Conservation (phyloP, 2,113 vertebrate species). For the Cyprinodon brontotheroides region DNA sequence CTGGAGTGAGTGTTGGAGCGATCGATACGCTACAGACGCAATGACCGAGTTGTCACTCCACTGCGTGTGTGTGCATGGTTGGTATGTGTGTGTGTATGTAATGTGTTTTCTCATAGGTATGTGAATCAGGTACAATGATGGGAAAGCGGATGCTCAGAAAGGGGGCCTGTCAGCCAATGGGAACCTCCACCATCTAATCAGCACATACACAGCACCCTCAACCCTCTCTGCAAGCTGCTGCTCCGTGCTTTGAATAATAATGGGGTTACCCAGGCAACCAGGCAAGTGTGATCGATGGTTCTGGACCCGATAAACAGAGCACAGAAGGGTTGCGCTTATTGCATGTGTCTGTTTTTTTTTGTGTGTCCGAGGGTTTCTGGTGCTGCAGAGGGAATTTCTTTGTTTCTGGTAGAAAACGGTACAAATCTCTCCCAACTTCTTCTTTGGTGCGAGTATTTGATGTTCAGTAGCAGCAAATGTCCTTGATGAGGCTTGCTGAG, state of each 20-base stretch:
- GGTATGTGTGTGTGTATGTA: slow-evolving; percentile 2
- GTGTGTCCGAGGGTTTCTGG: slow-evolving; percentile 46
- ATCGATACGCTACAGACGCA: neutral
- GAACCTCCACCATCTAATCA: slow-evolving; percentile 54
- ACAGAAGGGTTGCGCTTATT: slow-evolving; percentile 22
- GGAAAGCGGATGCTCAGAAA: slow-evolving; percentile 36
- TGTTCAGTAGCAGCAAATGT: slow-evolving; percentile 35
- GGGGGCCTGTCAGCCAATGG: slow-evolving; percentile 54
- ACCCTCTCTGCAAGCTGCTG: slow-evolving; percentile 58
- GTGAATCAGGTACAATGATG: slow-evolving; percentile 54
- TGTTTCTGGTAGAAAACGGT: slow-evolving; percentile 35
- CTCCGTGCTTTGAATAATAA: slow-evolving; percentile 78
- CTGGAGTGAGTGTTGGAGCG: slow-evolving; percentile 1
- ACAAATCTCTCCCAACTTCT: slow-evolving; percentile 22
- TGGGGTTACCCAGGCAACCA: slow-evolving; percentile 76
- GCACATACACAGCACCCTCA: slow-evolving; percentile 30
- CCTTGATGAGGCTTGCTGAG: slow-evolving; percentile 31
- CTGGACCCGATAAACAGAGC: slow-evolving; percentile 70
- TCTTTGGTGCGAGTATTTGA: neutral
- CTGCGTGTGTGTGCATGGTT: slow-evolving; percentile 1
- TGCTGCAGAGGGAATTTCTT: slow-evolving; percentile 55
- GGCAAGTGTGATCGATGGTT: slow-evolving; percentile 69
- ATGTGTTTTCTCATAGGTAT: slow-evolving; percentile 39
- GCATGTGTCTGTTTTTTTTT: slow-evolving; percentile 25
- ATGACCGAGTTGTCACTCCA: neutral